These are phyloP conservation scores for Damaliscus lunatus DNA, from an alignment of 2,113 vertebrate species.

Conservation along the genomic window DNA sequence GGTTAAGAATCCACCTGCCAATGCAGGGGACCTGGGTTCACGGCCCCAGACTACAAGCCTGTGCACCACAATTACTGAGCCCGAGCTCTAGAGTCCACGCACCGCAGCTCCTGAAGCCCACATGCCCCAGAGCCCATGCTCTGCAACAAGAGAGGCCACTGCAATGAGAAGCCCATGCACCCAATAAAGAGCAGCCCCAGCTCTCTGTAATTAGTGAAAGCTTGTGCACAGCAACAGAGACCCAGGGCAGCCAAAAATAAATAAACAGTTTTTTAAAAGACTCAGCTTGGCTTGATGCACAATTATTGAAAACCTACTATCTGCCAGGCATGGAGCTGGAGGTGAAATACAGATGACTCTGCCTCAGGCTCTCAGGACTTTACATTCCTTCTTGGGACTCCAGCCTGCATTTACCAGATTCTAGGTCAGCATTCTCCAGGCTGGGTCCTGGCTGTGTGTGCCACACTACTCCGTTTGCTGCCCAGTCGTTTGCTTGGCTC, in stretches of 20 bases:
- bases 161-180: background rate
- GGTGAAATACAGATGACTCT: background rate
- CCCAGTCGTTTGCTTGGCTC: background rate
- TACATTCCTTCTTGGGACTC: background rate
- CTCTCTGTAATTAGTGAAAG: background rate
- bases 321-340: background rate
- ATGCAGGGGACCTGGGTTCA: background rate
- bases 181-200: background rate
- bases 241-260: background rate
- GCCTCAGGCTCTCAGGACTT: background rate
- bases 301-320: background rate
- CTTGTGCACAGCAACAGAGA: background rate
- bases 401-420: accelerated
- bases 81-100: background rate
- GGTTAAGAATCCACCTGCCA: background rate
- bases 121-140: background rate
- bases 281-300: background rate
- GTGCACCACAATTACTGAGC: background rate
- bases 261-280: background rate
- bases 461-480: accelerated
- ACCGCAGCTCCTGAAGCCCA: background rate
- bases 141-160: background rate
- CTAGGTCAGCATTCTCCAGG: too few species aligned
- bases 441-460: accelerated
- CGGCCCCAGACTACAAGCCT: background rate